Base-by-base conservation (phyloP, 2,797 vertebrate species). In the Sebastes kiyomatsui region DNA sequence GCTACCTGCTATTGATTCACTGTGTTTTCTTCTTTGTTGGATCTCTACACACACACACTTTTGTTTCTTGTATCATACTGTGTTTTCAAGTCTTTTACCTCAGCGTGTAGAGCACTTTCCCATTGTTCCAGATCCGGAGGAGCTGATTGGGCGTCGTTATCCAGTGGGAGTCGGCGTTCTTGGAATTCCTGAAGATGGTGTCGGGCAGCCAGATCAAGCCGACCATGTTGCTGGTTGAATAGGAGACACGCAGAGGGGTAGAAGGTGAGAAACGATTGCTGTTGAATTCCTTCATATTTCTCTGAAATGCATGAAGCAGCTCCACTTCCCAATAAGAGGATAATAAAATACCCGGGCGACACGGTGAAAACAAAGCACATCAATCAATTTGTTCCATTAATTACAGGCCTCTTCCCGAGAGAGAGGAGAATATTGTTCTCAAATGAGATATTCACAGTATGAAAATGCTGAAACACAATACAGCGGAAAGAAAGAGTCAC, bases 141-240 rank as follows among this genome's bases (percentile, higher is more conserved):
- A 99, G 96, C 86, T 99, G 97, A 90, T 99, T 99, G 72, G 97
- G 97, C 0, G 97, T 98, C 4, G 97, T 99, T 80, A 99, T 97
- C 97, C 97, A 99, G 82, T 99, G 97, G 25, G 97, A 96, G 77
- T 99, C 97, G 0, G 97, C 97, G 0, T 96, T 97, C 88, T 99
- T 99, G 0, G 97, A 98, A 80, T 99, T 99, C 70, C 97, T 96
- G 83, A 99, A 98, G 93, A 99, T 98, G 0, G 97, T 99, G 87
- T 99, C 97, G 0, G 97, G 97, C 56, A 99, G 96, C 97, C 97
- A 99, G 84, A 99, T 98, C 82, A 98, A 86, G 4, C 97, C 97
- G 28, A 99, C 97, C 97, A 99, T 98, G 87, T 99, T 99, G 94
- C 97, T 98, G 90, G 46, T 77, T 46, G 55, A 77, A 54, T 1